phyloP scores from a whole-genome alignment of 2,797 vertebrate genomes.

The Pipistrellus pipistrellus region DNA sequence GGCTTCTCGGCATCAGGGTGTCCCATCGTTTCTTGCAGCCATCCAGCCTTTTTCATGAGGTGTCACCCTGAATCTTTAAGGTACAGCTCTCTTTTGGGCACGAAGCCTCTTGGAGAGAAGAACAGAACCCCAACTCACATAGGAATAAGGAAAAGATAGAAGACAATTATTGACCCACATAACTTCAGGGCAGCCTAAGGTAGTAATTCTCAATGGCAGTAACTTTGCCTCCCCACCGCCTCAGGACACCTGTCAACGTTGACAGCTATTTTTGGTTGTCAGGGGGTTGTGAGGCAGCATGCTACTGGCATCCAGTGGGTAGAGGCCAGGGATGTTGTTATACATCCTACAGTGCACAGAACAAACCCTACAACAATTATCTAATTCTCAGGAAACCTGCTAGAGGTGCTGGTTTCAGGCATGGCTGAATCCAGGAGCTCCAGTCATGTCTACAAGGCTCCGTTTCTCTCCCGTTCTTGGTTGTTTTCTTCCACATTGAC shows the following conservation, averaged over 20 bases:
- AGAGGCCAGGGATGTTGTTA: background rate
- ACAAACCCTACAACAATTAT: background rate
- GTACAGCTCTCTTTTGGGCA: background rate
- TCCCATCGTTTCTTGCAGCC: background rate
- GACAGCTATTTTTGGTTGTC: background rate
- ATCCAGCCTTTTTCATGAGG: background rate
- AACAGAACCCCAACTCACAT: background rate
- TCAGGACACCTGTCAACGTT: background rate
- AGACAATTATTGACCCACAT: background rate
- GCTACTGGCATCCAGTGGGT: background rate
- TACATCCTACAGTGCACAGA: background rate
- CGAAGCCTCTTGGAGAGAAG: background rate
- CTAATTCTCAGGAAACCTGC: background rate
- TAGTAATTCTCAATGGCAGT: background rate
- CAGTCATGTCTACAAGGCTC: background rate
- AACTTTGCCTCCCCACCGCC: background rate
- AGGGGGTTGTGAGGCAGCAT: background rate
- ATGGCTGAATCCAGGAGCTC: background rate
- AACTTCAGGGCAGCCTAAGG: background rate
- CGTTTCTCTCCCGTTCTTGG: background rate
- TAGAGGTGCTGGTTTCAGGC: background rate
- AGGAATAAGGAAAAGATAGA: background rate
- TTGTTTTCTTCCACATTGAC: background rate
- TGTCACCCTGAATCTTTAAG: background rate
- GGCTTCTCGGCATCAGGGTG: background rate